Evolutionary conservation across 2,113 vertebrate species (phyloP).

Genomic region (Tetraodon nigroviridis): DNA sequence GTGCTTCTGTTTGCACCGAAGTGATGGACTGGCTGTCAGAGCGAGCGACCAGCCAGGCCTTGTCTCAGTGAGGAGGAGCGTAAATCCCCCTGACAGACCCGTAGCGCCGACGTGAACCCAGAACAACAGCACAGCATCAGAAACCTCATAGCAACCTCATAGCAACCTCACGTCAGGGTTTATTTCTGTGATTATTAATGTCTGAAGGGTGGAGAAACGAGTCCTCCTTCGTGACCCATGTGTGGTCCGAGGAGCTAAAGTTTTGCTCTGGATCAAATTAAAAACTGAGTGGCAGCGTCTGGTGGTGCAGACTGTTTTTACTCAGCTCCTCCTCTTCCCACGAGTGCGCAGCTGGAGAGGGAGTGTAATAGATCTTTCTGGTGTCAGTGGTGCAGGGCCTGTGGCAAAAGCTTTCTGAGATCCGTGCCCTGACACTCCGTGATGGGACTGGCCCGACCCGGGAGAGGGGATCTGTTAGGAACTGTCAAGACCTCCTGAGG

Average conservation of each 20-base stretch:
- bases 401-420: conserved; percentile 60
- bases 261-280: conserved; percentile 15
- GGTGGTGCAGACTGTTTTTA: conserved; percentile 51
- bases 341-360: conserved; percentile 51
- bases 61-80: neutral
- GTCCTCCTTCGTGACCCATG: conserved; percentile 5
- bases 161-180: neutral
- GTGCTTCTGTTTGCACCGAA: conserved; percentile 1
- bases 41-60: neutral
- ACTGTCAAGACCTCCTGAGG: conserved; percentile 60
- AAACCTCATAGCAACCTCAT: neutral
- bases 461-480: conserved; percentile 65
- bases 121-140: neutral
- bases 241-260: conserved; percentile 8
- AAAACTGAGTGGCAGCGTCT: conserved; percentile 52
- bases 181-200: neutral
- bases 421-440: conserved; percentile 54
- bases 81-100: neutral
- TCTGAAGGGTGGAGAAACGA: neutral
- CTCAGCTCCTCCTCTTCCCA: conserved; percentile 60
- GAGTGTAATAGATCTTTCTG: conserved; percentile 62
- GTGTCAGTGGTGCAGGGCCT: conserved; percentile 59
- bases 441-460: conserved; percentile 65
- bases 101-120: no score
- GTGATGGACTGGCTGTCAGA: neutral